Evolutionary conservation across 2,797 vertebrate species (phyloP).

Genomic region (Anguilla pacifica): DNA sequence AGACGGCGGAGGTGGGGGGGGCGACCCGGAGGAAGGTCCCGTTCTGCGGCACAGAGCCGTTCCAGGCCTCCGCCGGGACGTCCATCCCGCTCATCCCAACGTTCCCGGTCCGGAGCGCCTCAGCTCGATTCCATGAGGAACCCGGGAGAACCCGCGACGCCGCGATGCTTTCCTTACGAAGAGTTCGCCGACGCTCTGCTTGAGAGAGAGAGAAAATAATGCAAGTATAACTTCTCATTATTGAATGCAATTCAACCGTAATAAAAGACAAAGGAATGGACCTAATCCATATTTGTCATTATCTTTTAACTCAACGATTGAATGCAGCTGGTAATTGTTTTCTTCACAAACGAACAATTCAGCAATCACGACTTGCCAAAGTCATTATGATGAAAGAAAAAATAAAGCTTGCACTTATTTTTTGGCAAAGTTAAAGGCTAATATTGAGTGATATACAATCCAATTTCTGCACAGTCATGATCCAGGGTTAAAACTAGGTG

Average conservation of each 20-base stretch:
- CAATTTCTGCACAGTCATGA: neutral
- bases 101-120: neutral
- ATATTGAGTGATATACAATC: neutral
- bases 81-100: constrained; percentile 79
- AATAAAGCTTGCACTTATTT: neutral
- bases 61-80: constrained; percentile 67
- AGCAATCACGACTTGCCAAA: neutral
- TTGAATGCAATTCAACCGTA: neutral
- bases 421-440: neutral
- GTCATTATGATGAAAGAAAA: neutral
- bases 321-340: neutral
- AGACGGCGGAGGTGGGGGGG: constrained; percentile 85
- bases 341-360: neutral
- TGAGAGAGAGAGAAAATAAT: constrained; percentile 7
- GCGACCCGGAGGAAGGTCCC: constrained; percentile 85
- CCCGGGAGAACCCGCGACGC: neutral
- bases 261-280: neutral
- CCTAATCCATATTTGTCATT: neutral
- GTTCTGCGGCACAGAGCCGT: constrained; percentile 71
- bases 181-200: constrained; percentile 17
- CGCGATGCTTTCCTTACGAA: neutral
- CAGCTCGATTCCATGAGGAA: neutral
- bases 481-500: neutral
- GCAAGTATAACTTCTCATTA: neutral
- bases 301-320: neutral